Base-by-base conservation (phyloP, 2,888 invertebrate species). In the Altica lythri region DNA sequence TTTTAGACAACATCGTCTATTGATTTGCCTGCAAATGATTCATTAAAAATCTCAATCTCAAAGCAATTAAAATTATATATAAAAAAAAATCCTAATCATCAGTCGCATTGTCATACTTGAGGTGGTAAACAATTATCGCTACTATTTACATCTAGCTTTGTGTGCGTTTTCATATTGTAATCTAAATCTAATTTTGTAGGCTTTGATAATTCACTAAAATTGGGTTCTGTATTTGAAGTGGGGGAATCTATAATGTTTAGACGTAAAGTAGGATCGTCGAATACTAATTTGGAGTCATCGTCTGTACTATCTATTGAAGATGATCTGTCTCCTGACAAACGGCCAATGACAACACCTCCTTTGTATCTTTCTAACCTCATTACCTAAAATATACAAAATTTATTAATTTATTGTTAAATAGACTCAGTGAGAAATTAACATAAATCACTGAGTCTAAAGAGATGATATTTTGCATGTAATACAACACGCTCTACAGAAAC, bases 341-440 rank as follows among this genome's bases (percentile, higher is more conserved):
- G 72, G 35, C 64, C 60, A 17, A 66, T 66, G 14, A 59, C 60
- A 50, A 61, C 72, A 59, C 80, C 84, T 77, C 79, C 80, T 73
- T 79, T 81, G 67, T 80, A 82, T 73, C 79, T 80, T 72, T 87
- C 86, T 77, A 88, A 75, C 77, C 87, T 86, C 85, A 88, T 83
- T 81, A 88, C 83, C 88, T 88, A 75, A 34, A 47, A 44, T 54
- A 32, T 40, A 51, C 40, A 42, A 37, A 14, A 49, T 54, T 10
- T 17, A 12, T 30, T n/a, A 30, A 30, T 30, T n/a, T n/a, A n/a
- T n/a, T n/a, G n/a, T n/a, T n/a, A n/a, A n/a, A n/a, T n/a, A n/a
- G n/a, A n/a, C n/a, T n/a, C n/a, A n/a, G n/a, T n/a, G n/a, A n/a
- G n/a, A n/a, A n/a, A n/a, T n/a, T n/a, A n/a, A n/a, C n/a, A n/a